These are phyloP conservation scores for Capitulum mitella DNA, from an alignment of 2,888 invertebrate genomes.

Conservation along the genomic window DNA sequence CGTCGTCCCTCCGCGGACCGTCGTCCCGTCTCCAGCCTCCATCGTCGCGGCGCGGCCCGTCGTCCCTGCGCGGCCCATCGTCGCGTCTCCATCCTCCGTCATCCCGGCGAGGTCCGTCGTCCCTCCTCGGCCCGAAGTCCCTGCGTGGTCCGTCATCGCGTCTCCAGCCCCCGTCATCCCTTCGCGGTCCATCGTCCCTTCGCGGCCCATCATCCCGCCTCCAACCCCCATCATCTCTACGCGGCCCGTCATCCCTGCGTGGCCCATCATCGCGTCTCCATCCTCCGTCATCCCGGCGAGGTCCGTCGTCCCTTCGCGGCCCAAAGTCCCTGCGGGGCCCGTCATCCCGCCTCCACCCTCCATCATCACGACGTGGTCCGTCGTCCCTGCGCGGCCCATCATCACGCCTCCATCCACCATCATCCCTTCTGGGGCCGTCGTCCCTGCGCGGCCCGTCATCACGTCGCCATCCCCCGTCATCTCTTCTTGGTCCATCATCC, in stretches of 20 bases:
- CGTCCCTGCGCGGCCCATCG: constrained; percentile 38
- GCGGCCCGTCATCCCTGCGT: constrained; percentile 32
- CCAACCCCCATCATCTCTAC: constrained; percentile 24
- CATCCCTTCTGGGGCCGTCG: constrained; percentile 27
- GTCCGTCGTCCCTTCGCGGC: constrained; percentile 23
- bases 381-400: constrained; percentile 29
- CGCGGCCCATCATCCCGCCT: constrained; percentile 27
- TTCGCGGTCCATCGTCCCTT: constrained; percentile 25
- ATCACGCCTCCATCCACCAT: constrained; percentile 24
- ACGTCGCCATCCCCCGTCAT: constrained; percentile 29
- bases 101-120: constrained; percentile 37
- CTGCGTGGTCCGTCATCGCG: constrained; percentile 23
- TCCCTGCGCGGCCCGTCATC: constrained; percentile 21
- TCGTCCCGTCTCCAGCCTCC: constrained; percentile 26
- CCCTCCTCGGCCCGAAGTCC: constrained; percentile 22
- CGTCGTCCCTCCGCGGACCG: constrained; percentile 29
- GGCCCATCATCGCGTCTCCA: constrained; percentile 46
- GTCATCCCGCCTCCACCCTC: constrained; percentile 7
- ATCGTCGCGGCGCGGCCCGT: constrained; percentile 28
- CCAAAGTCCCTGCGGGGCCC: constrained; percentile 9
- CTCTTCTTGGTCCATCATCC: constrained; percentile 24
- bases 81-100: constrained; percentile 47
- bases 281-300: constrained; percentile 42
- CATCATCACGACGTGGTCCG: constrained; percentile 3
- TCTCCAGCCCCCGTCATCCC: constrained; percentile 16